These are phyloP conservation scores for Pogonocichla stellata DNA, from an alignment of 2,113 vertebrate genomes.

Conservation along the genomic window DNA sequence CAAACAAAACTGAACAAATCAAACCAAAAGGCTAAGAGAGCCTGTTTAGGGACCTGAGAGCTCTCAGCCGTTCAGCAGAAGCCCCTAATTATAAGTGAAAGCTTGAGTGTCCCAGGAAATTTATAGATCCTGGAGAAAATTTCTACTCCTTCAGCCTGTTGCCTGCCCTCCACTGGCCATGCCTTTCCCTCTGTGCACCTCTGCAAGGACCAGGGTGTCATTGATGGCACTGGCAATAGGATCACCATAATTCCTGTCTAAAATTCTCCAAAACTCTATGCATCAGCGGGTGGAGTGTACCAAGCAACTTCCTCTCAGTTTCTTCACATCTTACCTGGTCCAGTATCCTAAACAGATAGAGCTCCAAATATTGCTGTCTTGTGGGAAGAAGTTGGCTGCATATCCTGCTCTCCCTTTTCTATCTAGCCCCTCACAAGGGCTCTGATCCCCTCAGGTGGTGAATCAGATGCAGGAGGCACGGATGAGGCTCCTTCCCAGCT, in stretches of 20 bases:
- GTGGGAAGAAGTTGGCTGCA: not conserved
- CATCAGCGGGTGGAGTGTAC: not conserved
- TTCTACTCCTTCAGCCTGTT: not conserved
- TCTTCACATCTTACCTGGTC: not conserved
- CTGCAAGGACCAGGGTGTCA: not conserved
- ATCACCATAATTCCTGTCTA: not conserved
- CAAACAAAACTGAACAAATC: not conserved
- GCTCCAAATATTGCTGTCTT: not conserved
- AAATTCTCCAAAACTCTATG: not conserved
- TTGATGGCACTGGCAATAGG: not conserved
- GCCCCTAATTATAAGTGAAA: not conserved
- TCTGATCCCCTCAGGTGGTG: not conserved
- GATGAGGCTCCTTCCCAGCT: not conserved
- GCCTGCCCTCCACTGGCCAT: not conserved
- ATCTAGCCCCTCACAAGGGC: not conserved
- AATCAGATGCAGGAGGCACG: not conserved
- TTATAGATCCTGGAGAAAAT: not conserved
- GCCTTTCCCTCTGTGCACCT: not conserved
- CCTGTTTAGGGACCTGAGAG: not conserved
- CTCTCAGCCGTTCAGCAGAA: not conserved
- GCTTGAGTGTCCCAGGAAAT: not conserved
- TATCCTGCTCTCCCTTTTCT: not conserved
- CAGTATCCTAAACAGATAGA: not conserved
- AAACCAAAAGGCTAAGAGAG: not conserved
- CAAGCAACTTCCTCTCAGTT: not conserved